Evolutionary conservation across 2,797 vertebrate species (phyloP).

Genomic region (Knipowitschia caucasica): DNA sequence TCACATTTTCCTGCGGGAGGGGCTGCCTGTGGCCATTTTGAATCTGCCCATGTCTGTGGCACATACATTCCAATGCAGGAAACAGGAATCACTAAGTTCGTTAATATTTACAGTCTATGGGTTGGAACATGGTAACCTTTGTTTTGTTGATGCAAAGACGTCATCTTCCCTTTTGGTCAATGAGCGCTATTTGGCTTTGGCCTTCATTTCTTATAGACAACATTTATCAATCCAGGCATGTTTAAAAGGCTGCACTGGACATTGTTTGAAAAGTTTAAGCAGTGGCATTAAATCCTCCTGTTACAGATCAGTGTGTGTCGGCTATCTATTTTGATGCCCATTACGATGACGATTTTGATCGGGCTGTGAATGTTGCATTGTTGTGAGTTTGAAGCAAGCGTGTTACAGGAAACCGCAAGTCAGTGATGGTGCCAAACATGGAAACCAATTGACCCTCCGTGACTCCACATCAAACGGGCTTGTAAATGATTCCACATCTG

Average conservation of each 20-base stretch:
- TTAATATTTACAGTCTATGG: no score
- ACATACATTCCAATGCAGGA: no score
- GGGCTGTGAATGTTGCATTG: constrained; percentile 29
- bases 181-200: constrained; percentile 15
- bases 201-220: constrained; percentile 3
- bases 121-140: no score
- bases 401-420: constrained; percentile 41
- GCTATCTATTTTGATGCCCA: constrained; percentile 19
- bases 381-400: constrained; percentile 30
- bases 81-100: no score
- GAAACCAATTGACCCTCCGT: constrained; percentile 49
- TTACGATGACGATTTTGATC: constrained; percentile 33
- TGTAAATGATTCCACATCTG: constrained; percentile 52
- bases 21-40: no score
- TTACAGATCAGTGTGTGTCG: constrained; percentile 7
- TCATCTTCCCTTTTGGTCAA: constrained; percentile 16
- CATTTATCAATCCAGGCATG: constrained; percentile 42
- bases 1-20: no score
- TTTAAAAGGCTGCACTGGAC: constrained; percentile 38
- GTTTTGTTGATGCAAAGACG: background rate
- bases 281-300: constrained; percentile 33
- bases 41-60: no score
- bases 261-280: constrained; percentile 47
- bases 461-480: constrained; percentile 51
- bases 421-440: constrained; percentile 50